A percentile compares a stretch with the other conserved stretches of the same genome.
Evolutionary conservation across 1,140 invertebrate species (phyloP).

Genomic region (Wiebesia pumilae): DNA sequence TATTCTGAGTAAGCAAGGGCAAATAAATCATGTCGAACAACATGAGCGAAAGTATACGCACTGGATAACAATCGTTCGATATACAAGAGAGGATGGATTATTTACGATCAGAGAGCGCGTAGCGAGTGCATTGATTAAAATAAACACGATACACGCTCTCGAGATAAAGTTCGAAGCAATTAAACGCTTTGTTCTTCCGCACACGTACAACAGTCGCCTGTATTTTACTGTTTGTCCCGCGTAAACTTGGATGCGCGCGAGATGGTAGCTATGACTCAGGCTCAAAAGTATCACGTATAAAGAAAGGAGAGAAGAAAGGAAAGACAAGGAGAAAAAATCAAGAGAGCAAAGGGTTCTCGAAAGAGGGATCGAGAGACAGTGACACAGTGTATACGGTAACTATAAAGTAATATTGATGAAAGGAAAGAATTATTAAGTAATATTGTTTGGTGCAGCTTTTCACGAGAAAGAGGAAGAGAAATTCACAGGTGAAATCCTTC

Average conservation of each 20-base stretch:
- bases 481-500: conserved; percentile 22
- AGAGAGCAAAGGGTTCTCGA: conserved; percentile 3
- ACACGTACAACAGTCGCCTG: neutral
- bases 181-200: conserved; percentile 30
- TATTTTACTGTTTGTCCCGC: conserved; percentile 7
- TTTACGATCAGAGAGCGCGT: conserved; percentile 22
- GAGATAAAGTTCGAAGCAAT: conserved; percentile 36
- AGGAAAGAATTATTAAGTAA: conserved; percentile 23
- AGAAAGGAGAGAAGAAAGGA: neutral
- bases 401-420: conserved; percentile 8
- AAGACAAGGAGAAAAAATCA: neutral
- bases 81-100: conserved; percentile 4
- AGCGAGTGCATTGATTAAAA: conserved; percentile 40
- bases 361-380: neutral
- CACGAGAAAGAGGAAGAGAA: neutral
- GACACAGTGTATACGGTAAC: neutral
- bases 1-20: neutral
- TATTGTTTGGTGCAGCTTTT: conserved; percentile 29
- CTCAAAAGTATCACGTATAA: neutral
- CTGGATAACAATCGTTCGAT: conserved; percentile 14
- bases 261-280: neutral
- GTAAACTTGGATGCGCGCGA: conserved; percentile 9
- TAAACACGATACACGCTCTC: conserved; percentile 18
- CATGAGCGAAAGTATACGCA: neutral
- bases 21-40: neutral